Conservation (phyloP, 2,888 invertebrate genomes). For the Zaprionus obscuricornis region DNA sequence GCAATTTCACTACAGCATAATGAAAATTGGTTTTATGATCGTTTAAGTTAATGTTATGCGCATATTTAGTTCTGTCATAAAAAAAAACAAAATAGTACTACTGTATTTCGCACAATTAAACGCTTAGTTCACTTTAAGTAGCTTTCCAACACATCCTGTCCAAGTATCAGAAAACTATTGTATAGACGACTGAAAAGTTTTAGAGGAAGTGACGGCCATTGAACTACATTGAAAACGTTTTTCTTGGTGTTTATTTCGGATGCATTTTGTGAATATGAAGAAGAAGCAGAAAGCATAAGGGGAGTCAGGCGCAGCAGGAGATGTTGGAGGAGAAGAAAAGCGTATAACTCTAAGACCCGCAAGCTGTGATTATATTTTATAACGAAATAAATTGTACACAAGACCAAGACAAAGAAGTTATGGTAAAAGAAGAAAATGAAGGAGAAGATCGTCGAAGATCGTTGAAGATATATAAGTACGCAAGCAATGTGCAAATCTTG, state of each 20-base stretch:
- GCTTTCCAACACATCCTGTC: too few relatives aligned
- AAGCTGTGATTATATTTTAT: constrained; percentile 64
- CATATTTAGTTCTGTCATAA: too few relatives aligned
- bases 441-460: constrained; percentile 5
- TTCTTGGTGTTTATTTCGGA: constrained; percentile 1
- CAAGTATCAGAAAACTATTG: too few relatives aligned
- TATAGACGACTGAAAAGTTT: too few relatives aligned
- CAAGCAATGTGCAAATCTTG: constrained; percentile 77
- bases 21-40: too few relatives aligned
- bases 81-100: too few relatives aligned
- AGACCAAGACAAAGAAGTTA: constrained; percentile 7
- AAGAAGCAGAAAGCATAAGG: constrained; percentile 9
- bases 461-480: constrained; percentile 43
- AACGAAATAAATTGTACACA: constrained; percentile 60
- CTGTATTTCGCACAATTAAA: too few relatives aligned
- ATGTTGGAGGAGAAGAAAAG: too few relatives aligned
- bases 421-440: background rate
- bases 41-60: too few relatives aligned
- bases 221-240: constrained; percentile 22
- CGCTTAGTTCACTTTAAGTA: too few relatives aligned
- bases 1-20: too few relatives aligned
- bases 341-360: constrained; percentile 63
- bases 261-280: constrained; percentile 38
- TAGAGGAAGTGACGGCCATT: constrained; percentile 45
- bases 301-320: constrained; percentile 3